Evolutionary conservation across 30 jellyfish, hydroid and myxozoan species (phyloP), one percentile per base, ranked within the genome.

Genomic region (Euphysa ruthae): DNA sequence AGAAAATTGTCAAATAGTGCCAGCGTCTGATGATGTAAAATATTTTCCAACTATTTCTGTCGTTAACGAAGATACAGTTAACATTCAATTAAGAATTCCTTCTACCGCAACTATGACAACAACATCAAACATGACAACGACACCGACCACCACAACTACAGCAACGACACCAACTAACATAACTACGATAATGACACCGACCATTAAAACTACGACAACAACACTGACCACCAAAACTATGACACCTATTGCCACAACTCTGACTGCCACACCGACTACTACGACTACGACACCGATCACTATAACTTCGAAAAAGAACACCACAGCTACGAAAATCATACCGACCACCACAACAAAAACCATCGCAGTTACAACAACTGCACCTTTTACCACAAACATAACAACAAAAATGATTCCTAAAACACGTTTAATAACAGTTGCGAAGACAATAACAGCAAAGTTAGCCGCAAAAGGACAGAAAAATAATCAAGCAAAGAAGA

Each of bases 1-100:
- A 18, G 84, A 82, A 15, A 50, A 44, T 13, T 81, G 94, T 49
- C 69, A 73, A 6, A 86, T 61, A 57, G 70, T 55, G 3, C 66
- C 87, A 1, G 83, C 85, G 5, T 70, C 66, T 1, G 66, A 44
- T 23, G 66, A 50, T 1, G 2, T 27, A 1, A 25, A 12, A 22
- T 23, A 61, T 20, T 35, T 35, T 4, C 26, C 74, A 10, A 46
- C 60, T 10, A 8, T 46, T 46, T 46, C 60, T 29, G 23, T 46
- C 23, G 23, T 46, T 46, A 46, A 46, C 23, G 60, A 46, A n/a
- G 60, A 4, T n/a, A 46, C 6, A 46, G 60, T 46, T 5, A 2
- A 25, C 23, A 46, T 46, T 8, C 60, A 46, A 10, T 4, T 8
- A 10, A 8, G 2, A 46, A 2, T 29, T n/a, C 18, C 60, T n/a